These are phyloP conservation scores for Dysidea cf. avara DNA, from an alignment of 37 sponge, comb jelly and placozoan genomes.

Conservation along the genomic window DNA sequence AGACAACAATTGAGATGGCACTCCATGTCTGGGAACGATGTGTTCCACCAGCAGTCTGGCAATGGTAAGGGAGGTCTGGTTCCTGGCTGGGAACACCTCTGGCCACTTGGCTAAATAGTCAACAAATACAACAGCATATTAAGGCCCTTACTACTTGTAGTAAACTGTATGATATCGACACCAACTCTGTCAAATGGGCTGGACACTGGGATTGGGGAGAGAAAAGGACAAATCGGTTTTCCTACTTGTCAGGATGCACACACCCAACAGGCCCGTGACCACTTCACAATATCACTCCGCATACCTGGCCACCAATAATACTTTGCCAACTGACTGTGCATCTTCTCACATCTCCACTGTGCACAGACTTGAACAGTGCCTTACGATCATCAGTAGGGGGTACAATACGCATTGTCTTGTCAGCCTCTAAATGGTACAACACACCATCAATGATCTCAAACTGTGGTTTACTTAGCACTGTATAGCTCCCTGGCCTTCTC, in stretches of 20 bases:
- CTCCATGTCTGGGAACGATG: too few species aligned
- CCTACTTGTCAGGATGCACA: conserved; percentile 41
- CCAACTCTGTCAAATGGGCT: conserved; percentile 30
- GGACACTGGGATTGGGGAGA: conserved; percentile 39
- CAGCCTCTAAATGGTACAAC: conserved; percentile 6
- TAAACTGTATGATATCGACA: not conserved
- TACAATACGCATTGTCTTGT: conserved; percentile 6
- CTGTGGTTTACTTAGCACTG: not conserved
- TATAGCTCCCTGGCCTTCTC: conserved; percentile 11
- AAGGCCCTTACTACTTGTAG: not conserved
- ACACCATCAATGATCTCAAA: conserved; percentile 29
- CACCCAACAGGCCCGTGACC: conserved; percentile 20
- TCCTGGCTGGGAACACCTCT: too few species aligned
- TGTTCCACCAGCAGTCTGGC: too few species aligned
- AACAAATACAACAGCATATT: too few species aligned
- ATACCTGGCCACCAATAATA: conserved; percentile 58
- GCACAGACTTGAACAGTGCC: not conserved
- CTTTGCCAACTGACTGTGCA: conserved; percentile 4
- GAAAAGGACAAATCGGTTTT: not conserved
- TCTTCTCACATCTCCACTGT: conserved; percentile 7
- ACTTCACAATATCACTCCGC: conserved; percentile 14
- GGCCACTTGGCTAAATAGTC: too few species aligned
- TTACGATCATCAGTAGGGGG: conserved; percentile 7
- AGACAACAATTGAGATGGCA: too few species aligned
- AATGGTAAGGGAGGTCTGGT: too few species aligned